Percentiles rank a stretch among this genome's conserved stretches.
Conservation (phyloP, 2,113 vertebrate genomes). For the Noctilio leporinus region DNA sequence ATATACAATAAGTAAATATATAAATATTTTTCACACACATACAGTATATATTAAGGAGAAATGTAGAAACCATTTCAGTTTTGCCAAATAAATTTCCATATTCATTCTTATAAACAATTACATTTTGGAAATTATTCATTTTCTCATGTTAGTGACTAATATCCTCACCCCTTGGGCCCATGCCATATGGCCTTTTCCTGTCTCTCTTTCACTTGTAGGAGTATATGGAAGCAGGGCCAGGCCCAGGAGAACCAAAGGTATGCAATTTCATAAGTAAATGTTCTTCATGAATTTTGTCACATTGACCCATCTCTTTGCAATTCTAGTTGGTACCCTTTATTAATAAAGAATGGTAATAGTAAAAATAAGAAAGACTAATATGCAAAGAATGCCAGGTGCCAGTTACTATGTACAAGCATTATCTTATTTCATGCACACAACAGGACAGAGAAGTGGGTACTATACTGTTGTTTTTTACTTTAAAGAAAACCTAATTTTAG, state of each 20-base stretch:
- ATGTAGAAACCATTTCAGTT: constrained; percentile 22
- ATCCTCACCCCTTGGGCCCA: neutral
- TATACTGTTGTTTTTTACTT: neutral
- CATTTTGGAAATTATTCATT: constrained; percentile 51
- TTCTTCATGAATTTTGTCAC: neutral
- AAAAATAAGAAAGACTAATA: neutral
- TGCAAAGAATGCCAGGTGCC: neutral
- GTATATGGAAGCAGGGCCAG: neutral
- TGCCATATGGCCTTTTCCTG: constrained; percentile 19
- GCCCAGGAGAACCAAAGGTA: neutral
- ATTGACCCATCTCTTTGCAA: neutral
- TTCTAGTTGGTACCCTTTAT: neutral
- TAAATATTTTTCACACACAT: neutral
- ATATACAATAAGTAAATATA: neutral
- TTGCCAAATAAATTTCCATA: constrained; percentile 42
- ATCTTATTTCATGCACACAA: neutral
- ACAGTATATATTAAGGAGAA: neutral
- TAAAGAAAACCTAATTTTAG: constrained; percentile 25
- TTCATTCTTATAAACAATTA: constrained; percentile 50
- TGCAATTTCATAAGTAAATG: neutral
- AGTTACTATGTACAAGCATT: neutral
- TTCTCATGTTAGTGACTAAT: constrained; percentile 52
- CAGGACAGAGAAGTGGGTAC: neutral
- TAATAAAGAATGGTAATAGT: neutral
- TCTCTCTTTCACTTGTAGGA: neutral